Percentiles rank a stretch among this genome's conserved stretches.
Conservation (phyloP, 2,888 invertebrate species). For the Tipula unca region DNA sequence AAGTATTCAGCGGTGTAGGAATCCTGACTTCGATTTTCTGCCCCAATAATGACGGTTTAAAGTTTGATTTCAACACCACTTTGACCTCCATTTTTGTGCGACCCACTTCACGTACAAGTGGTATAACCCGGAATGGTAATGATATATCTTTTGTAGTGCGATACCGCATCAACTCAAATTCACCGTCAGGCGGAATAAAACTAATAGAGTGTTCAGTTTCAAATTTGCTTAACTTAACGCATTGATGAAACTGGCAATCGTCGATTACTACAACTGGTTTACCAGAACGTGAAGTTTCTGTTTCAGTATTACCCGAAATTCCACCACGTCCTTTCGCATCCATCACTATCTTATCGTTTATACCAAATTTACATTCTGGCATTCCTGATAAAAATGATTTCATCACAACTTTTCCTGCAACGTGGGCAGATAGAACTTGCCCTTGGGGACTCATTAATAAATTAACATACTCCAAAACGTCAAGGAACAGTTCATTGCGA, state of each 20-base stretch:
- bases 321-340: constrained; percentile 80
- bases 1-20: constrained; percentile 97
- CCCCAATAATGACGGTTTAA: constrained; percentile 93
- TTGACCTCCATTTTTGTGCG: constrained; percentile 99
- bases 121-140: constrained; percentile 97
- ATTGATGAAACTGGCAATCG: constrained; percentile 99
- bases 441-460: constrained; percentile 99
- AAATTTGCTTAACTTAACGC: constrained; percentile 98
- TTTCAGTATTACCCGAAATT: constrained; percentile 59
- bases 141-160: constrained; percentile 99
- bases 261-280: constrained; percentile 99
- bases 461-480: constrained; percentile 98
- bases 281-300: constrained; percentile 79
- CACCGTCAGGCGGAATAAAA: constrained; percentile 99
- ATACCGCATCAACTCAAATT: constrained; percentile 99
- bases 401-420: constrained; percentile 99
- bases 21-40: constrained; percentile 99
- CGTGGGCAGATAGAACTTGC: constrained; percentile 97
- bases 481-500: constrained; percentile 95
- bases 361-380: constrained; percentile 99
- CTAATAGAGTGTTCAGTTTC: constrained; percentile 99
- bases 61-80: constrained; percentile 97
- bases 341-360: constrained; percentile 99
- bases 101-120: constrained; percentile 94
- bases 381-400: constrained; percentile 99